These are phyloP conservation scores for Onychomys arenicola DNA, from an alignment of 2,797 vertebrate species.

Conservation along the genomic window DNA sequence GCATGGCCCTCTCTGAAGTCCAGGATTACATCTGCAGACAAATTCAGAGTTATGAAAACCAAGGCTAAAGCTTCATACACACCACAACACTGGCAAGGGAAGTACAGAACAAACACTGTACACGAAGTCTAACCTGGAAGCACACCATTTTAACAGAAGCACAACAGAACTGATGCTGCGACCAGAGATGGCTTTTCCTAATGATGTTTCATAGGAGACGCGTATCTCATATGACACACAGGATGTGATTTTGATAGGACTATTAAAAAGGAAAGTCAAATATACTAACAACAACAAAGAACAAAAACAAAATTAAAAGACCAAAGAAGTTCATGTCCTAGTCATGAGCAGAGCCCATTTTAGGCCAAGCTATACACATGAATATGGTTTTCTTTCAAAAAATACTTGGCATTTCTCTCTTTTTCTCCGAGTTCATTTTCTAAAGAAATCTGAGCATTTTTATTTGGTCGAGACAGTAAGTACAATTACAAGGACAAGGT, in stretches of 20 bases:
- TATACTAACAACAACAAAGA: slow-evolving; percentile 53
- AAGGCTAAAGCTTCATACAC: slow-evolving; percentile 81
- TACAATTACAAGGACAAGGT: slow-evolving; percentile 82
- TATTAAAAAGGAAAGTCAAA: slow-evolving; percentile 71
- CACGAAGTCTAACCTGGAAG: slow-evolving; percentile 76
- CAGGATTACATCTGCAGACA: slow-evolving; percentile 76
- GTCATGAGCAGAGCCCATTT: slow-evolving; percentile 78
- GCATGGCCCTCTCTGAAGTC: slow-evolving; percentile 73
- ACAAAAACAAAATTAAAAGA: not conserved
- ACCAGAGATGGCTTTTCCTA: slow-evolving; percentile 75
- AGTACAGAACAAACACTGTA: slow-evolving; percentile 76
- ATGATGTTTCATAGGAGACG: slow-evolving; percentile 74
- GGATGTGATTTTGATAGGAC: slow-evolving; percentile 77
- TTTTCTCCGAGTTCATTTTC: slow-evolving; percentile 56
- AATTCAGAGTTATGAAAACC: slow-evolving; percentile 82
- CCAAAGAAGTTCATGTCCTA: slow-evolving; percentile 66
- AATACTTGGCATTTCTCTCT: slow-evolving; percentile 79
- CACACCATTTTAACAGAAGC: slow-evolving; percentile 76
- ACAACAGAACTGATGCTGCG: slow-evolving; percentile 62
- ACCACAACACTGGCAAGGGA: slow-evolving; percentile 83
- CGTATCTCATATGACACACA: slow-evolving; percentile 78
- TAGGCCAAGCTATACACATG: slow-evolving; percentile 84
- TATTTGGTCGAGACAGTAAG: slow-evolving; percentile 81
- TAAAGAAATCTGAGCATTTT: slow-evolving; percentile 82
- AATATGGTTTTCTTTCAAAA: slow-evolving; percentile 80